Base-by-base conservation (phyloP, 2,113 vertebrate genomes). In the Saguinus imperator region DNA sequence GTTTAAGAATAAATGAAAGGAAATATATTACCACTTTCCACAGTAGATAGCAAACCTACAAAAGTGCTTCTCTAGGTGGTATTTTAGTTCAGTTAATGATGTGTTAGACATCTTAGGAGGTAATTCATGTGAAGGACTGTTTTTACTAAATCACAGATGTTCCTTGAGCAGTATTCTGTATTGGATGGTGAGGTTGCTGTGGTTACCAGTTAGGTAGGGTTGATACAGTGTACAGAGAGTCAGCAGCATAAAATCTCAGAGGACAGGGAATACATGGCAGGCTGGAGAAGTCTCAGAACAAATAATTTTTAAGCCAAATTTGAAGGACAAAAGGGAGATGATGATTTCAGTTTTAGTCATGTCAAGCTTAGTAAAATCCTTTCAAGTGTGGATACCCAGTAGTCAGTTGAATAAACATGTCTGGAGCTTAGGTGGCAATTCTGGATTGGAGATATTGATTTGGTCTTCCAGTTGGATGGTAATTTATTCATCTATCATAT, bases 221-320 rank as follows among this genome's bases (percentile, higher is more conserved):
- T 40, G 43, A 27, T 8, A 29, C 25, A 21, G 35, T 70, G 58
- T 25, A 11, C 10, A 20, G 37, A 9, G 5, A 87, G 8, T 8
- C 40, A 13, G 35, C 2, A 43, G 66, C 57, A 70, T 12, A 3
- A 3, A 27, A 7, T 37, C 27, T 52, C 23, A 45, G 29, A 8
- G 7, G 32, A 45, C 0, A 21, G 32, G 25, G 8, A 8, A 11
- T n/a, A 43, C 1, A n/a, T 0, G 40, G 32, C 14, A 82, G n/a
- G 50, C 37, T 7, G 18, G 6, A 21, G 40, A 85, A 0, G 32
- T 18, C 29, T 80, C n/a, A 58, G 27, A 52, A 14, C 21, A 80
- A 64, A 6, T 27, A 40, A 64, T 2, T 3, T 32, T 25, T 25
- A 80, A 66, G 10, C 18, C 14, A 25, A 37, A 57, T 2, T 5